Percentiles rank a stretch among this genome's conserved stretches.
These are phyloP conservation scores for Neomorphus geoffroyi DNA, from an alignment of 2,797 vertebrate species.

Conservation along the genomic window DNA sequence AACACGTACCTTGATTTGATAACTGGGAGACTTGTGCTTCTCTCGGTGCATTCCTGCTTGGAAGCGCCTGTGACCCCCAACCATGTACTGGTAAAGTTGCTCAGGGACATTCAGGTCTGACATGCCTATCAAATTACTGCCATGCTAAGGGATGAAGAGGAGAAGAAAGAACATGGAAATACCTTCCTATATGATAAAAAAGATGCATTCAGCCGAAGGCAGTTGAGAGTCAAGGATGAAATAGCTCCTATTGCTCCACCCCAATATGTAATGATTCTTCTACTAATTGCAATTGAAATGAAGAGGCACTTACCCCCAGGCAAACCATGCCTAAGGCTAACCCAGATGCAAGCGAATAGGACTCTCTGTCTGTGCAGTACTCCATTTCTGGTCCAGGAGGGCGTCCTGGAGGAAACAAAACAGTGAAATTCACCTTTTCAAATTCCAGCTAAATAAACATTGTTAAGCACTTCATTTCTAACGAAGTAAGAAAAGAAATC, in stretches of 20 bases:
- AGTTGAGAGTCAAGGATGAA: neutral
- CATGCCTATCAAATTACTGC: constrained; percentile 98
- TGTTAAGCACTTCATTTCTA: neutral
- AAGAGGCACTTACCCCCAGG: constrained; percentile 85
- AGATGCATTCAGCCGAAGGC: neutral
- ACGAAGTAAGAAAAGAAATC: neutral
- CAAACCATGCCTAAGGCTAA: constrained; percentile 98
- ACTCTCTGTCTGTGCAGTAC: constrained; percentile 96
- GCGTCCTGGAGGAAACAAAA: constrained; percentile 79
- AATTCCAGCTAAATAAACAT: neutral
- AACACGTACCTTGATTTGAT: constrained; percentile 91
- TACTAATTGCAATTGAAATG: neutral
- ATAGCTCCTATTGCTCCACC: neutral
- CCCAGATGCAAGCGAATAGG: constrained; percentile 94
- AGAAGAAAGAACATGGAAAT: neutral
- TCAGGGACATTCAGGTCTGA: constrained; percentile 96
- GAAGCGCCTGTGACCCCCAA: constrained; percentile 92
- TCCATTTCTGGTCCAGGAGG: constrained; percentile 99
- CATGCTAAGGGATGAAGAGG: constrained; percentile 80
- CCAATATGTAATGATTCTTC: neutral
- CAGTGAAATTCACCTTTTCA: neutral
- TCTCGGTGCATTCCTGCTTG: constrained; percentile 91
- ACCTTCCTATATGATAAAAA: neutral
- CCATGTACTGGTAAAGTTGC: constrained; percentile 99
- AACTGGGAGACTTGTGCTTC: constrained; percentile 97